phyloP scores from a whole-genome alignment of 2,888 invertebrate genomes.

The Drosophila fulvimacula region DNA sequence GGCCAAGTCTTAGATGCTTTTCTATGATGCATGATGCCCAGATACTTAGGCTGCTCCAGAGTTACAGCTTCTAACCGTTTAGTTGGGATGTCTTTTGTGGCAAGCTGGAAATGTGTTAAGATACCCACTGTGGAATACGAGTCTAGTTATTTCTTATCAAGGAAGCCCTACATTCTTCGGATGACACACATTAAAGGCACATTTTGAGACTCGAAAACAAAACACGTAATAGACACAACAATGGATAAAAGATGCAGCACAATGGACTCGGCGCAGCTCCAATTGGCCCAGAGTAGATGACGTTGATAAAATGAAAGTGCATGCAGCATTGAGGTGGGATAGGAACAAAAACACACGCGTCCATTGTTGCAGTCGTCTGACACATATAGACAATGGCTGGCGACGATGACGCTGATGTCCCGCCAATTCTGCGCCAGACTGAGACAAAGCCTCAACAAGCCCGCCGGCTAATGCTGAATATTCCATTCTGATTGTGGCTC shows the following conservation, averaged over 20 bases:
- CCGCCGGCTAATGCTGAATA: conserved; percentile 44
- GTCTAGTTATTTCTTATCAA: neutral
- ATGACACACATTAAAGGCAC: conserved; percentile 34
- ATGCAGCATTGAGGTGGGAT: conserved; percentile 3
- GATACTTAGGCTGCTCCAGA: no score
- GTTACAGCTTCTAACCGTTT: no score
- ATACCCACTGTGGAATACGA: neutral
- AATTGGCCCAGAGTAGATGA: conserved; percentile 49
- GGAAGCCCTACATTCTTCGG: neutral
- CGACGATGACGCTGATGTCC: conserved; percentile 12
- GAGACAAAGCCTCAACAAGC: conserved; percentile 51
- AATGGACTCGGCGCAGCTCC: conserved; percentile 47
- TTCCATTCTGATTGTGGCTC: conserved; percentile 21
- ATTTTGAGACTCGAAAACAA: conserved; percentile 35
- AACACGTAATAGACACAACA: conserved; percentile 33
- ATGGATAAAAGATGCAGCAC: conserved; percentile 46
- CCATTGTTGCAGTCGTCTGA: conserved; percentile 62
- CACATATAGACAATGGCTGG: conserved; percentile 46
- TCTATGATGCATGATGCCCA: no score
- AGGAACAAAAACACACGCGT: conserved; percentile 14
- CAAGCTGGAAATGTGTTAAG: no score
- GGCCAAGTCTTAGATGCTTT: no score
- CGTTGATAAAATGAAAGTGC: conserved; percentile 24
- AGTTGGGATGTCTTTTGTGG: no score
- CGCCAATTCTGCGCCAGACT: conserved; percentile 31